Evolutionary conservation across 2,113 vertebrate species (phyloP).

Genomic region (Myodes glareolus): DNA sequence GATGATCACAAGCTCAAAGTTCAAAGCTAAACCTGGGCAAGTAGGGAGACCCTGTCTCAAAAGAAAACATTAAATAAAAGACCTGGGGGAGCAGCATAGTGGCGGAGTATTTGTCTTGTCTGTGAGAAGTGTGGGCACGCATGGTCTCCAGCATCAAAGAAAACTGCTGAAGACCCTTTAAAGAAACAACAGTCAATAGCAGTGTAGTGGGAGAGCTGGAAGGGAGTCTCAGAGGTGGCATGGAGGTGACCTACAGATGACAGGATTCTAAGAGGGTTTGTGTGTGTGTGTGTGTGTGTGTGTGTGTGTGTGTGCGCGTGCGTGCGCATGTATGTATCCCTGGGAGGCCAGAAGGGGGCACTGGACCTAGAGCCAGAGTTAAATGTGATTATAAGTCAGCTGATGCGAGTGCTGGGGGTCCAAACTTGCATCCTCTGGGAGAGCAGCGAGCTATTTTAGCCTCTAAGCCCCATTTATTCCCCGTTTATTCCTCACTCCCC

Average conservation of each 20-base stretch:
- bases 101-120: background rate
- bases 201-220: background rate
- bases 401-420: too few relatives aligned
- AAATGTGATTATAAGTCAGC: background rate
- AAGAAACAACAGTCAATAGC: background rate
- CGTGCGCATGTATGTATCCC: accelerated
- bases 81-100: background rate
- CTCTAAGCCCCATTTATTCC: background rate
- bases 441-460: background rate
- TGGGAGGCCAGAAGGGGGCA: background rate
- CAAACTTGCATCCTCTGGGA: background rate
- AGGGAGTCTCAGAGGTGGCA: background rate
- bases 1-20: background rate
- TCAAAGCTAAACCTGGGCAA: background rate
- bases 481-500: background rate
- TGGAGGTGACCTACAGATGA: conserved; percentile 2
- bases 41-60: background rate
- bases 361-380: background rate
- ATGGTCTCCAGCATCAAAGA: background rate
- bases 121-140: too few relatives aligned
- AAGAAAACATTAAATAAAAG: background rate
- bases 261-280: background rate
- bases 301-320: background rate
- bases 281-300: background rate
- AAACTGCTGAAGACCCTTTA: background rate